Evolutionary conservation across 2,797 vertebrate species (phyloP).

Genomic region (Myioborus miniatus): DNA sequence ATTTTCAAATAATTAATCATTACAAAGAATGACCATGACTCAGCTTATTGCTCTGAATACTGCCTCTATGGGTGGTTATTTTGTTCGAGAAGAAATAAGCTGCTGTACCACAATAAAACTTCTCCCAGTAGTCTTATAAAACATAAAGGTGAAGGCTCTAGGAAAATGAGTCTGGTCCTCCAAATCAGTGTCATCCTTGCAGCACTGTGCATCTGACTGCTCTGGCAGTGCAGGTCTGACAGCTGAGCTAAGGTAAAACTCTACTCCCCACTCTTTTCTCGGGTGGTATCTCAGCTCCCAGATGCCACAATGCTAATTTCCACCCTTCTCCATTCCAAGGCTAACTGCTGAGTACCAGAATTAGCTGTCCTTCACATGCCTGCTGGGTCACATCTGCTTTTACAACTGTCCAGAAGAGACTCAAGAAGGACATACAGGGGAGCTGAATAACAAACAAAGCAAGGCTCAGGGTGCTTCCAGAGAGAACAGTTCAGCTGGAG

Average conservation of each 20-base stretch:
- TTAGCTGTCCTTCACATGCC: background rate
- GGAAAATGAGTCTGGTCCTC: background rate
- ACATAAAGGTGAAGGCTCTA: background rate
- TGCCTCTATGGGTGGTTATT: slow-evolving; percentile 31
- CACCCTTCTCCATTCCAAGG: background rate
- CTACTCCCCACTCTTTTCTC: background rate
- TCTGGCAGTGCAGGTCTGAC: background rate
- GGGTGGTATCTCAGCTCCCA: background rate
- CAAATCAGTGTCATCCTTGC: background rate
- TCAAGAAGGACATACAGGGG: background rate
- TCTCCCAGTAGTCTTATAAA: background rate
- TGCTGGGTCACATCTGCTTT: background rate
- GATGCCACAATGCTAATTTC: background rate
- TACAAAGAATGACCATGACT: slow-evolving; percentile 62
- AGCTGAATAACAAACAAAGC: background rate
- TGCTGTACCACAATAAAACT: background rate
- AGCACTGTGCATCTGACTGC: background rate
- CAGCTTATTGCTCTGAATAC: slow-evolving; percentile 27
- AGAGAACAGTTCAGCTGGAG: background rate
- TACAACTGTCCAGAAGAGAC: background rate
- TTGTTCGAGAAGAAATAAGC: slow-evolving; percentile 17
- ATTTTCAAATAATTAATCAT: slow-evolving; percentile 66
- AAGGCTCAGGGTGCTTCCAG: background rate
- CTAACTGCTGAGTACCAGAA: background rate
- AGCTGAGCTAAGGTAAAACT: background rate